Evolutionary conservation across 2,113 vertebrate genomes (phyloP), one percentile per base, ranked within the genome.

Genomic region (Promerops cafer): DNA sequence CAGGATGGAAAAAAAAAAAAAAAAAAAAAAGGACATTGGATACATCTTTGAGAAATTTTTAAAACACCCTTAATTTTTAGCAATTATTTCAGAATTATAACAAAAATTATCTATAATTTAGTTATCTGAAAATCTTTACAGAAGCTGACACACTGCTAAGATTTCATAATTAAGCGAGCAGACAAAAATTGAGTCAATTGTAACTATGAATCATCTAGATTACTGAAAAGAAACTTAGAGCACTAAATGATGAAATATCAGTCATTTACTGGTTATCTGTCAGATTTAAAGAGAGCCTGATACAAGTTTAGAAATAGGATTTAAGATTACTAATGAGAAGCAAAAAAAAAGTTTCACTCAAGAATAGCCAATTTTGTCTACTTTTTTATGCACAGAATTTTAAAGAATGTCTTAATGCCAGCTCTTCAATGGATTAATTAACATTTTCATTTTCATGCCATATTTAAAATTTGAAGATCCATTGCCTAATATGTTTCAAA

Each of bases 151-250:
- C 30, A 37, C 13, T 77, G 30, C 5, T 89, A 87, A 31, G 47
- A 60, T 91, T 79, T 87, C 10, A 3, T 90, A 94, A 93, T 95
- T 96, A 90, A 79, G 20, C 7, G 78, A 79, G 44, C 15, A 93
- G 61, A 80, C 59, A 91, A 91, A 94, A 94, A 71, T 27, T 3
- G 52, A 95, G 40, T 39, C 31, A 76, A 57, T 68, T 94, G 18
- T 57, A 93, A 69, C 91, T 96, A 93, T 89, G 81, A 96, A 77
- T 91, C 69, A 76, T 86, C 61, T 74, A 88, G 83, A 86, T 82
- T 88, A 81, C 11, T 89, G 57, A 86, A 91, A 92, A 89, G 63
- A 83, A 91, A 93, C 76, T 59, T 72, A 91, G 77, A 83, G 2
- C 68, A 93, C 85, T 93, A 87, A 93, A 77, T 89, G 22, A 94